Conservation (phyloP, 1,140 invertebrate genomes). For the Chelonus insularis region DNA sequence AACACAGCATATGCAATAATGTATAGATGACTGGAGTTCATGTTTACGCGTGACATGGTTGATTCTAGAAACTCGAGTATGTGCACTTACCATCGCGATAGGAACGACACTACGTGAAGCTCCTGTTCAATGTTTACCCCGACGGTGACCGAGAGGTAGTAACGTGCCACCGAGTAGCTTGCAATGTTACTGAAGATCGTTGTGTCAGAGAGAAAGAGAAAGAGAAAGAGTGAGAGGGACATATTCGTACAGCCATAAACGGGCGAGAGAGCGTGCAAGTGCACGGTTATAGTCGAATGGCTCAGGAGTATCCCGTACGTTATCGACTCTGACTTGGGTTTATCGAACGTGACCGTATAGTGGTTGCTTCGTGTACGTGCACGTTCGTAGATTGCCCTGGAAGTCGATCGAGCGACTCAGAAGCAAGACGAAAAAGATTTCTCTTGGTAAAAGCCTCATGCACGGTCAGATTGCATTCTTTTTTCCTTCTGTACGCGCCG, state of each 20-base stretch:
- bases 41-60: slow-evolving; percentile 12
- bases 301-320: slow-evolving; percentile 11
- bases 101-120: slow-evolving; percentile 15
- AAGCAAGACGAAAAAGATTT: slow-evolving; percentile 3
- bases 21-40: background rate
- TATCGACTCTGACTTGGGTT: slow-evolving; percentile 23
- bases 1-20: background rate
- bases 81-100: slow-evolving; percentile 22
- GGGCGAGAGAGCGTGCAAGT: slow-evolving; percentile 13
- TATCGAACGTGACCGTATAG: slow-evolving; percentile 27
- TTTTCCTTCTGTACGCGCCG: background rate
- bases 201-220: background rate
- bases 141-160: slow-evolving; percentile 14
- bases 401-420: background rate
- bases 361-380: slow-evolving; percentile 5
- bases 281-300: slow-evolving; percentile 13
- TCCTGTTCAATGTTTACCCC: slow-evolving; percentile 23
- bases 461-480: background rate
- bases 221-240: background rate
- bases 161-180: background rate
- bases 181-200: background rate
- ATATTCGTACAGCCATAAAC: slow-evolving; percentile 7
- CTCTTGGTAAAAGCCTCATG: slow-evolving; percentile 9
- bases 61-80: background rate
- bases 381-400: slow-evolving; percentile 17